Evolutionary conservation across 37 sponge, comb jelly and placozoan species (phyloP), one percentile per base, ranked within the genome.

Genomic region (Diacarnus erythraeanus): DNA sequence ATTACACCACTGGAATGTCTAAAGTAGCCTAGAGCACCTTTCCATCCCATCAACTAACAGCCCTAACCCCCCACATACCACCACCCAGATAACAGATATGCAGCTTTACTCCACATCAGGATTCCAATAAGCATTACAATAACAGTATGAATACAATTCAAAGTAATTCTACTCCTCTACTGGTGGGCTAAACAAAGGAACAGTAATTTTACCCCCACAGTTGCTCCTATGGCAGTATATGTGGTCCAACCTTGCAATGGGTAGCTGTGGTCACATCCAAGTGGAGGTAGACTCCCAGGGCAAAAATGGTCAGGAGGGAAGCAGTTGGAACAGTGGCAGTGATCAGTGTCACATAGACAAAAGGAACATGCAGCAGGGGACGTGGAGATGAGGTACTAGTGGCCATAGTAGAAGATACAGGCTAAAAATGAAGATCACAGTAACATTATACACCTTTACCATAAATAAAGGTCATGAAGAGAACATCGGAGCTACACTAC

Each of bases 321-420:
- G 23, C 30, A 30, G 76, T 56, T 0, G 84, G 84, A 3, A 83
- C 23, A 40, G 42, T 59, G 59, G 76, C 67, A 26, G 69, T 68
- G 33, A 76, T 3, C 2, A 37, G 57, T 59, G 58, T 69, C 34
- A 83, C 59, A 39, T 83, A 83, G 27, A 38, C 42, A 39, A 69
- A 83, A 27, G 84, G 59, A 4, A 83, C 41, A 59, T 83, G 84
- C 26, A 83, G 68, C 41, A 83, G 38, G 1, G 70, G 77, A 15
- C 56, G 76, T 2, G 83, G 75, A 43, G 57, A 17, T n/a, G 65
- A 51, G 38, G 20, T 47, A 8, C 8, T n/a, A 22, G 64, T 5
- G 64, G 30, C 8, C 31, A 63, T 29, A 15, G 64, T 63, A n/a
- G n/a, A n/a, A n/a, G n/a, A n/a, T n/a, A n/a, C n/a, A n/a, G n/a